Evolutionary conservation across 2,113 vertebrate species (phyloP), one percentile per base, ranked within the genome.

Genomic region (Falco punctatus): DNA sequence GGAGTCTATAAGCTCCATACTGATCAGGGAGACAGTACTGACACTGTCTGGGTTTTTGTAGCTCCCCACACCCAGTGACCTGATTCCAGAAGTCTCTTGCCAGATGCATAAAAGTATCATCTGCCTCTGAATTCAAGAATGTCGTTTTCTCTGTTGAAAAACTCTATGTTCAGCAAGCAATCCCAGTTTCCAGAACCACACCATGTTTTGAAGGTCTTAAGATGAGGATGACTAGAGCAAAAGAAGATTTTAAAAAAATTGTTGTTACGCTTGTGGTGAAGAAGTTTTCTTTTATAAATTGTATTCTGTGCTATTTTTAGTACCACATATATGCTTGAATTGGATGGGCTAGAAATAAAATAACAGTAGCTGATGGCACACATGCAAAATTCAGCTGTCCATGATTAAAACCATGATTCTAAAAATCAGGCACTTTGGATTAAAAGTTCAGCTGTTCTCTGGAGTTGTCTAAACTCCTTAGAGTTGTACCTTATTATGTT

Each of bases 181-280:
- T 40, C 18, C 28, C 57, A 2, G 4, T 91, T 72, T 80, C 38
- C 15, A 84, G 28, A 94, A 49, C 4, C 19, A 57, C 9, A 27
- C 0, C 7, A 23, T 13, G 2, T 74, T 85, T 65, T 0, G 0
- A 58, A 1, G 6, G 10, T 79, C 38, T 66, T 62, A 81, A 72
- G 23, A 57, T 3, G 57, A 49, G 21, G 78, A 40, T 10, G 3
- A 5, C 44, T 12, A 82, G 33, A 81, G 27, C 6, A 55, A 73
- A 70, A 28, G 13, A 11, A 59, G 13, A 48, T 51, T 51, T 67
- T 2, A 3, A 77, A 64, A 54, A 77, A 23, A 14, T 2, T 0
- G 14, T 28, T 14, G 75, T 26, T 44, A 28, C 13, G 22, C 4
- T 40, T 77, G 4, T 15, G 5, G 10, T 42, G 32, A 77, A 7